A percentile compares a stretch with the other conserved stretches of the same genome.
These are phyloP conservation scores for Harpagifer antarcticus DNA, from an alignment of 2,797 vertebrate species.

Conservation along the genomic window DNA sequence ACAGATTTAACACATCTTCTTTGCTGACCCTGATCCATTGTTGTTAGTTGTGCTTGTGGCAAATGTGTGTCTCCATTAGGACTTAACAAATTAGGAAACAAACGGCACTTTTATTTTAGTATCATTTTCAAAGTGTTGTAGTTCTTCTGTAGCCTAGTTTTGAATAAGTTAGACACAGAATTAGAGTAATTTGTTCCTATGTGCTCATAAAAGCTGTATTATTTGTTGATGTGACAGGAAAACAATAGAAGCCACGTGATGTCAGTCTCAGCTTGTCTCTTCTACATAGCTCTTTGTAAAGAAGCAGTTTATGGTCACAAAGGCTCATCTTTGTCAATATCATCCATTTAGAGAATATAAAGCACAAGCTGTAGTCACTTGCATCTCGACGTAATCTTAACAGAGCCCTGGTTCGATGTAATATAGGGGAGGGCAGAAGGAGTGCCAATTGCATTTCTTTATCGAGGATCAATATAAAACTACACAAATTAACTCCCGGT, in stretches of 20 bases:
- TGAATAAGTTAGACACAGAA: constrained; percentile 13
- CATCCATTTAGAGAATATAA: constrained; percentile 9
- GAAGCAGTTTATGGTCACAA: neutral
- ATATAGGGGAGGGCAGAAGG: constrained; percentile 14
- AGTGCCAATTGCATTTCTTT: constrained; percentile 34
- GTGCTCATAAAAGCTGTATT: neutral
- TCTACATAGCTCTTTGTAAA: neutral
- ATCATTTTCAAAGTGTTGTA: constrained; percentile 55
- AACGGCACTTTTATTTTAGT: constrained; percentile 57
- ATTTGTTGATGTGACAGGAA: neutral
- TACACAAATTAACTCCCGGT: constrained; percentile 8
- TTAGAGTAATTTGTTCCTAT: neutral
- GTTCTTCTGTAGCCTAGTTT: constrained; percentile 50
- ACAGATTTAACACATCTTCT: constrained; percentile 62
- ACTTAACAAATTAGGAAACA: constrained; percentile 69
- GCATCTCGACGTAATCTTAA: constrained; percentile 19
- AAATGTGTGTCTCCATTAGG: constrained; percentile 70
- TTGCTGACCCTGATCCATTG: constrained; percentile 71
- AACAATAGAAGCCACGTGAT: constrained; percentile 2
- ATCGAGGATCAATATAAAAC: constrained; percentile 33
- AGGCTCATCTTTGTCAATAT: constrained; percentile 11
- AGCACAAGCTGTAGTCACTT: constrained; percentile 28
- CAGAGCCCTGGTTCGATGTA: constrained; percentile 1
- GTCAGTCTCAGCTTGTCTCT: constrained; percentile 2
- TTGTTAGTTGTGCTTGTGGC: constrained; percentile 72